Evolutionary conservation across 1,140 invertebrate genomes (phyloP).

Genomic region (Mamestra configurata): DNA sequence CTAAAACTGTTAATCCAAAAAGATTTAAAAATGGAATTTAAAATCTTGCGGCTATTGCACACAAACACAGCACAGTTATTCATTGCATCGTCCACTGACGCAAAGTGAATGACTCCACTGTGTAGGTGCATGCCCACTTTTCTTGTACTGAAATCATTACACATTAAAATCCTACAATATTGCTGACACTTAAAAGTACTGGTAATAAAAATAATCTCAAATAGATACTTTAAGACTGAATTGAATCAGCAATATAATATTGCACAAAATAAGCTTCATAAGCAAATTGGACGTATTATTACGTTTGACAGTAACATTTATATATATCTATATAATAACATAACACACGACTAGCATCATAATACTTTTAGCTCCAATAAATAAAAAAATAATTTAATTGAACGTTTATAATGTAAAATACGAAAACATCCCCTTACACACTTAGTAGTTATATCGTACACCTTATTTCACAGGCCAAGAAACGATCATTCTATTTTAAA

Average conservation of each 20-base stretch:
- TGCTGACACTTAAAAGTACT: constrained; percentile 37
- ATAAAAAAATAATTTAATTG: constrained; percentile 65
- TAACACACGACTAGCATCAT: constrained; percentile 81
- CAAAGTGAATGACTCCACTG: neutral
- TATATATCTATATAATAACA: constrained; percentile 57
- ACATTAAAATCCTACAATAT: constrained; percentile 39
- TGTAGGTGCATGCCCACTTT: neutral
- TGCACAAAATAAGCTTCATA: constrained; percentile 49
- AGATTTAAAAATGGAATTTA: constrained; percentile 35
- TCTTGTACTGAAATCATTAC: constrained; percentile 26
- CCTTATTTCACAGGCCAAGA: constrained; percentile 73
- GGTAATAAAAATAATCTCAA: constrained; percentile 48
- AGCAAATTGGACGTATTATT: constrained; percentile 42
- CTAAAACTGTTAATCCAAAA: constrained; percentile 44
- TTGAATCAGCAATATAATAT: constrained; percentile 28
- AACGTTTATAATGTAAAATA: constrained; percentile 54
- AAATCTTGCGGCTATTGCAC: constrained; percentile 21
- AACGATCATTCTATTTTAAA: constrained; percentile 80
- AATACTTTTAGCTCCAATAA: constrained; percentile 77
- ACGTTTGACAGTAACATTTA: constrained; percentile 47
- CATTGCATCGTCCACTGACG: neutral
- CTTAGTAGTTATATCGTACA: constrained; percentile 62
- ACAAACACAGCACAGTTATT: neutral
- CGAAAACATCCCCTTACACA: constrained; percentile 57
- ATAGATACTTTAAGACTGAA: constrained; percentile 42